These are phyloP conservation scores for Chorisops tibialis DNA, from an alignment of 2,888 invertebrate species.

Conservation along the genomic window DNA sequence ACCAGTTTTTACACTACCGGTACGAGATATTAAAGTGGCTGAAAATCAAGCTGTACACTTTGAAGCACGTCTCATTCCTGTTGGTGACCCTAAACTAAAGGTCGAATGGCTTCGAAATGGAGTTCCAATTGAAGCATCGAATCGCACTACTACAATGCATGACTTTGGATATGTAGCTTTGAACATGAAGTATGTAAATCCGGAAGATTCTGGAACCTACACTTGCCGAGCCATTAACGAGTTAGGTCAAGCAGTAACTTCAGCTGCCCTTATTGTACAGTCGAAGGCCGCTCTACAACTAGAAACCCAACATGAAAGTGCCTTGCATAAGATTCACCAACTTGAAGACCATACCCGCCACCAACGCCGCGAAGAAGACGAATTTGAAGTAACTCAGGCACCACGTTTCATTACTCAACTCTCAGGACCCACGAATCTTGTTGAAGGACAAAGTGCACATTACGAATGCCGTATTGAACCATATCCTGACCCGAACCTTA, in stretches of 20 bases:
- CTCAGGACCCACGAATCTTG: constrained; percentile 78
- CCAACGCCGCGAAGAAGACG: constrained; percentile 77
- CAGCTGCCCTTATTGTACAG: constrained; percentile 85
- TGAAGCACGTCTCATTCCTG: constrained; percentile 89
- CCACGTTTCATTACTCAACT: constrained; percentile 83
- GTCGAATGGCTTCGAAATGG: constrained; percentile 94
- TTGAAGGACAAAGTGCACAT: constrained; percentile 87
- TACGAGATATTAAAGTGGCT: constrained; percentile 78
- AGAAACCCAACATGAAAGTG: constrained; percentile 86
- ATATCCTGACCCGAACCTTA: constrained; percentile 82
- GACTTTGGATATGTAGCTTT: constrained; percentile 97
- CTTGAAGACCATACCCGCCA: constrained; percentile 79
- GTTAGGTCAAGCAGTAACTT: constrained; percentile 91
- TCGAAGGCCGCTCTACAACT: constrained; percentile 83
- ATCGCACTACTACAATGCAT: constrained; percentile 89
- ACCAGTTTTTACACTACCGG: constrained; percentile 88
- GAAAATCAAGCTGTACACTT: constrained; percentile 93
- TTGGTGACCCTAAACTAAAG: constrained; percentile 87
- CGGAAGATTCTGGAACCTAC: constrained; percentile 95
- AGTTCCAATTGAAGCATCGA: constrained; percentile 88
- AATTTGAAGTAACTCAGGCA: constrained; percentile 73
- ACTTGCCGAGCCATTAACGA: constrained; percentile 91
- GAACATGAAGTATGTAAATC: constrained; percentile 90
- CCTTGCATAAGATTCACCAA: constrained; percentile 79
- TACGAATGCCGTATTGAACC: constrained; percentile 92